These are phyloP conservation scores for Pyrocephalus nanus DNA, from an alignment of 2,797 vertebrate species.

Conservation along the genomic window DNA sequence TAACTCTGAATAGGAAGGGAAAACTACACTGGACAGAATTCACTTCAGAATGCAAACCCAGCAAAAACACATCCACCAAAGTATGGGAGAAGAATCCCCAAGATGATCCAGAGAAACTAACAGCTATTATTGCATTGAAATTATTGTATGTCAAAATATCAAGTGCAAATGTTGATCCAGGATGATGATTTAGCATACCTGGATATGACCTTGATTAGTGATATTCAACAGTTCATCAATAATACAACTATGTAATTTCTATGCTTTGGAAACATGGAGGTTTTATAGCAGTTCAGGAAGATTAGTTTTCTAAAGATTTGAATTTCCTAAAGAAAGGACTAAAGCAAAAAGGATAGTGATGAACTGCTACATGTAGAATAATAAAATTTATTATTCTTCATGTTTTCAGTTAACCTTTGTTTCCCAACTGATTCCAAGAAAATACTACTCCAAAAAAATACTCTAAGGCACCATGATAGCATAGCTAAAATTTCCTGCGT, in stretches of 20 bases:
- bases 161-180: neutral
- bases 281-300: neutral
- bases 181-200: neutral
- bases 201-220: neutral
- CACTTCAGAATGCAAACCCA: neutral
- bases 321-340: neutral
- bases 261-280: neutral
- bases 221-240: neutral
- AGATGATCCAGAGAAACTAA: neutral
- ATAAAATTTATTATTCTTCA: neutral
- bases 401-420: neutral
- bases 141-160: neutral
- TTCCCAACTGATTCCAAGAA: neutral
- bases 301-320: neutral
- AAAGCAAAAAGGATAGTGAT: neutral
- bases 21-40: neutral
- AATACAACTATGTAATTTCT: neutral
- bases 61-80: neutral
- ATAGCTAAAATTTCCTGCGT: neutral
- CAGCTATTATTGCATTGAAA: neutral
- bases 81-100: neutral
- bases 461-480: neutral
- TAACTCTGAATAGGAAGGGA: neutral
- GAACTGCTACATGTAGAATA: neutral
- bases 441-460: neutral